Base-by-base conservation (phyloP, 2,113 vertebrate genomes). In the Rhinoderma darwinii region DNA sequence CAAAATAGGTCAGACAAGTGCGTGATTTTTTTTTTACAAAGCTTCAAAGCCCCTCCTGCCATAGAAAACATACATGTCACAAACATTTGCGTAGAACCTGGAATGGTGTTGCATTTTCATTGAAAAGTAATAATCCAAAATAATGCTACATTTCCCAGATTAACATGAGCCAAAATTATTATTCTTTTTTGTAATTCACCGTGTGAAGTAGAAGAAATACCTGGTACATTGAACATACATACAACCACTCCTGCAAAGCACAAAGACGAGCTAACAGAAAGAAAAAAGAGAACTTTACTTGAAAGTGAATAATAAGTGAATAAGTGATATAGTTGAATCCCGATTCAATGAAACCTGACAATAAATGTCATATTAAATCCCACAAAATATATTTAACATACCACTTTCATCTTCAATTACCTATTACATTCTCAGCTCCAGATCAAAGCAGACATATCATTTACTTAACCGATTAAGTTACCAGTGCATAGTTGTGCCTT, bases 401-500 rank as follows among this genome's bases (percentile, higher is more conserved):
- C 11, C 5, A 35, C 63, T 68, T 68, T 68, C 30, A 68, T 68
- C 63, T 35, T 68, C 63, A 68, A 1, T 30, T 32, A 68, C 30
- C 63, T 30, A 68, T 68, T n/a, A 43, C 39, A 35, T 72, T 37
- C 5, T 39, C 3, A 72, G 8, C 68, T 6, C 6, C 35, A 73
- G 70, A 41, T 73, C 70, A 73, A 73, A 41, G 35, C 37, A 73
- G 70, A 73, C 35, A 39, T 73, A 73, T 73, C 20, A 41, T 37
- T 73, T 41, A 43, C 39, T 32, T 41, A 73, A n/a, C 37, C 22
- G 1, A 22, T 43, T 74, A 72, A 22, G 39, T 74, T n/a, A 41
- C 37, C 70, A n/a, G 70, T 10, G 5, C 22, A 74, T 43, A 74
- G 39, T 22, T 41, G 39, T 44, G 39, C 4, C 22, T 20, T 41